Base-by-base conservation (phyloP, 64 coral and sea anemone genomes). In the Montipora foliosa region DNA sequence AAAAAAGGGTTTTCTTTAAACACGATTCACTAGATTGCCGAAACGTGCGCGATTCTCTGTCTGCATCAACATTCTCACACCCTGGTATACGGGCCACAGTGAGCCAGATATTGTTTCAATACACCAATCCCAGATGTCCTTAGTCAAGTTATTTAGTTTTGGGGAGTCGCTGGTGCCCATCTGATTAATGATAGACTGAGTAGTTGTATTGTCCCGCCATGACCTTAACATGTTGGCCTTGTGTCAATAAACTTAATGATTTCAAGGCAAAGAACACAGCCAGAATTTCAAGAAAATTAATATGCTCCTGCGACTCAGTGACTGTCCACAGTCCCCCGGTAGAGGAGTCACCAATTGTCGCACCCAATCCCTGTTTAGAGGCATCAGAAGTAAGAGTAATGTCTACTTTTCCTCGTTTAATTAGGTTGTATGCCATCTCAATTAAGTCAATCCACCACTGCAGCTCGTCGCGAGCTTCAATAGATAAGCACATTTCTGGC, bases 121-220 rank as follows among this genome's bases (percentile, higher is more conserved):
- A 73, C 53, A 57, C 93, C 88, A 90, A 22, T 90, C 81, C 93
- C 87, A 95, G 48, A 78, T 87, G 4, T 86, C 69, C 16, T 77
- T 74, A 6, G 73, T 67, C 15, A 95, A 24, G 2, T 58, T 74
- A 95, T 95, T 90, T 64, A 86, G 74, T 90, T 75, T 25, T 8
- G 71, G 69, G 57, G 93, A 95, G 44, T 85, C 71, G 12, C 29
- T 86, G 70, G 87, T 89, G 22, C 88, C 88, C 93, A 94, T 90
- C 0, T 86, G 68, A 46, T 83, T 90, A 47, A 90, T 4, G 12
- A 44, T 83, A 17, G 88, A 72, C 57, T 77, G 87, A 44, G 88
- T 83, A 22, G 88, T 90, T 25, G 81, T 90, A 76, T 95, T 95
- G 51, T 95, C 29, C 93, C 29, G 87, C 49, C 87, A 90, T 89